Conservation (phyloP, 2,797 vertebrate genomes). For the Epinephelus coioides region DNA sequence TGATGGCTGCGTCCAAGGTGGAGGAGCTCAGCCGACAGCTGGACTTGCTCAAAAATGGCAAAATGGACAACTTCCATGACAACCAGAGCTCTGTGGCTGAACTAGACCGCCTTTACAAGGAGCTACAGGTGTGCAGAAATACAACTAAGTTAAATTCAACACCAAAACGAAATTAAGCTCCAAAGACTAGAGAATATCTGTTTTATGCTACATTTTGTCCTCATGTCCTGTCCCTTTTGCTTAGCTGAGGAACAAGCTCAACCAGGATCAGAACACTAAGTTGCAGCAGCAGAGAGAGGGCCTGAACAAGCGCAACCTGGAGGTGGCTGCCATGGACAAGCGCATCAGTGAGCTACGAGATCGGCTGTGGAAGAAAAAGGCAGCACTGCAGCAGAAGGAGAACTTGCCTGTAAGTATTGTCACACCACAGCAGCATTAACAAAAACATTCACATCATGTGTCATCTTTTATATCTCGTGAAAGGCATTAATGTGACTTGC, state of each 20-base stretch:
- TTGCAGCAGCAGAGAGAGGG: conserved; percentile 96
- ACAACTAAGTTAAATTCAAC: background rate
- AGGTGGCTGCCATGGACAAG: conserved; percentile 97
- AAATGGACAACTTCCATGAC: conserved; percentile 92
- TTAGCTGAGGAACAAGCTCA: conserved; percentile 97
- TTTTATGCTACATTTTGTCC: conserved; percentile 2
- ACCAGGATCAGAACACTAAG: conserved; percentile 97
- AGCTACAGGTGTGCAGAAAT: conserved; percentile 92
- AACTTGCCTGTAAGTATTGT: conserved; percentile 91
- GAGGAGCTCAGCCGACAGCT: conserved; percentile 96
- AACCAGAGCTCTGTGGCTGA: conserved; percentile 88
- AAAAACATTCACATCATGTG: background rate
- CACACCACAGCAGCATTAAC: background rate
- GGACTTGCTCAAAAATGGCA: conserved; percentile 94
- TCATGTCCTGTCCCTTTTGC: conserved; percentile 9
- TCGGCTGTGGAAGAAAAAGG: conserved; percentile 98
- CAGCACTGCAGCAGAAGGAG: conserved; percentile 96
- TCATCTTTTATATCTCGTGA: background rate
- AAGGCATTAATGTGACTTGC: background rate
- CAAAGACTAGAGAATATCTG: background rate
- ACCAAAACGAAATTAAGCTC: background rate
- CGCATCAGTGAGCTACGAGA: conserved; percentile 95
- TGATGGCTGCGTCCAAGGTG: conserved; percentile 94
- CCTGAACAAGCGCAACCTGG: conserved; percentile 95
- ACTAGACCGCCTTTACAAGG: conserved; percentile 96